Percentiles rank a stretch among this genome's conserved stretches.
These are phyloP conservation scores for Vanessa cardui DNA, from an alignment of 2,888 invertebrate species.

Conservation along the genomic window DNA sequence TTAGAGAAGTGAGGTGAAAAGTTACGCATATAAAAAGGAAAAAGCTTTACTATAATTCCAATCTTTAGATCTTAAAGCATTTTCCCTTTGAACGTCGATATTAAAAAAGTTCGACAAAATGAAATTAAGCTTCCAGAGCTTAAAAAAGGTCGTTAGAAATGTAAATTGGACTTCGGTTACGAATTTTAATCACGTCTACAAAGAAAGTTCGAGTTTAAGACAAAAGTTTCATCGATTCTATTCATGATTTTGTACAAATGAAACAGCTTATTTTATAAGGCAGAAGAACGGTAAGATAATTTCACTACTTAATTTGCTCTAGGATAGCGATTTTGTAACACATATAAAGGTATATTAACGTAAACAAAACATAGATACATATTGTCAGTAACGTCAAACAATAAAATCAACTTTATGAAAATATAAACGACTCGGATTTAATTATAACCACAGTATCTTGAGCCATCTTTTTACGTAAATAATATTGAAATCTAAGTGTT, in stretches of 20 bases:
- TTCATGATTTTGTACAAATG: constrained; percentile 11
- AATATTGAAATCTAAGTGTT: constrained; percentile 13
- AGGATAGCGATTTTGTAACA: too few relatives aligned
- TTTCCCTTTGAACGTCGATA: constrained; percentile 9
- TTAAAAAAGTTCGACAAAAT: constrained; percentile 28
- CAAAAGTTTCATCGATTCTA: constrained; percentile 24
- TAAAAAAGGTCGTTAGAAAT: constrained; percentile 34
- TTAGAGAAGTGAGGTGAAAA: too few relatives aligned
- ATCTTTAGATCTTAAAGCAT: constrained; percentile 1
- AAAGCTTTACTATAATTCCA: not conserved
- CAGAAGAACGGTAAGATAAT: not conserved
- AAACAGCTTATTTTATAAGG: not conserved
- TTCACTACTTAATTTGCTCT: too few relatives aligned
- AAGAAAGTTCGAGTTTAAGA: constrained; percentile 28
- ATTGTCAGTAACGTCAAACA: not conserved
- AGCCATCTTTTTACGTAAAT: constrained; percentile 18
- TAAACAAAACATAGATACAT: constrained; percentile 1
- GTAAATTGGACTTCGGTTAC: constrained; percentile 31
- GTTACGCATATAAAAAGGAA: not conserved
- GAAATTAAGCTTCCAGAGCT: constrained; percentile 18
- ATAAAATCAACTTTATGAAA: constrained; percentile 21
- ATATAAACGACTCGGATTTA: constrained; percentile 10
- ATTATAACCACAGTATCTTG: constrained; percentile 18
- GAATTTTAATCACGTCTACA: constrained; percentile 33
- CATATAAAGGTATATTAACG: not conserved